Conservation (phyloP, 2,888 invertebrate genomes). For the Cryptus viduatorius region DNA sequence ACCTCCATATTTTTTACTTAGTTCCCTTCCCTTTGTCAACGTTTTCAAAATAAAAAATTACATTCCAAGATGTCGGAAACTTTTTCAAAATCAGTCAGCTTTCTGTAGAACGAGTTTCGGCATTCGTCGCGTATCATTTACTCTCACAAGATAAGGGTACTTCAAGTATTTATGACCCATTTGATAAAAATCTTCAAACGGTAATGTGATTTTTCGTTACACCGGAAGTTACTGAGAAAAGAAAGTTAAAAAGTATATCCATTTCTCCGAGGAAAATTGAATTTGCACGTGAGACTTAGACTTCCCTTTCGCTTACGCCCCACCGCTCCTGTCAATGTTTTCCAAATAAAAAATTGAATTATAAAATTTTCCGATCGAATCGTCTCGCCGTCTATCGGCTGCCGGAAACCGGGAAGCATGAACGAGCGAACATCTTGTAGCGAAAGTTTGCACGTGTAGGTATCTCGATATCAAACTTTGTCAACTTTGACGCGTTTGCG, state of each 20-base stretch:
- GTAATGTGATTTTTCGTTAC: neutral
- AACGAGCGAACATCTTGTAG: slow-evolving; percentile 16
- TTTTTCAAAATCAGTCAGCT: too few species aligned
- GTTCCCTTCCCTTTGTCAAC: too few species aligned
- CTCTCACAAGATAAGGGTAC: too few species aligned
- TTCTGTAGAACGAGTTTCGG: too few species aligned
- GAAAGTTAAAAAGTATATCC: slow-evolving; percentile 10
- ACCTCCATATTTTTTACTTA: too few species aligned
- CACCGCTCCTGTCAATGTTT: neutral
- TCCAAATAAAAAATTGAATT: slow-evolving; percentile 43
- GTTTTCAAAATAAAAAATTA: too few species aligned
- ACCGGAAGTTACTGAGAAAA: neutral
- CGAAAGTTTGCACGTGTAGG: slow-evolving; percentile 41
- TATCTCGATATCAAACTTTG: slow-evolving; percentile 25
- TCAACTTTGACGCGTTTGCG: slow-evolving; percentile 18
- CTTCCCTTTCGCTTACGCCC: slow-evolving; percentile 16
- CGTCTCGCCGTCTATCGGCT: neutral
- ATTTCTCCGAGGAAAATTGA: neutral
- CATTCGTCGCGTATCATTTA: too few species aligned
- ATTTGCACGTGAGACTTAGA: neutral
- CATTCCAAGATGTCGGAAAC: too few species aligned
- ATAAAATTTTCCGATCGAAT: slow-evolving; percentile 51
- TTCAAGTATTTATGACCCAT: too few species aligned
- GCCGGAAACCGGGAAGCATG: neutral
- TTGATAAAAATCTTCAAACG: too few species aligned